Base-by-base conservation (phyloP, 2,888 invertebrate species). In the Cryptosula pallasiana region DNA sequence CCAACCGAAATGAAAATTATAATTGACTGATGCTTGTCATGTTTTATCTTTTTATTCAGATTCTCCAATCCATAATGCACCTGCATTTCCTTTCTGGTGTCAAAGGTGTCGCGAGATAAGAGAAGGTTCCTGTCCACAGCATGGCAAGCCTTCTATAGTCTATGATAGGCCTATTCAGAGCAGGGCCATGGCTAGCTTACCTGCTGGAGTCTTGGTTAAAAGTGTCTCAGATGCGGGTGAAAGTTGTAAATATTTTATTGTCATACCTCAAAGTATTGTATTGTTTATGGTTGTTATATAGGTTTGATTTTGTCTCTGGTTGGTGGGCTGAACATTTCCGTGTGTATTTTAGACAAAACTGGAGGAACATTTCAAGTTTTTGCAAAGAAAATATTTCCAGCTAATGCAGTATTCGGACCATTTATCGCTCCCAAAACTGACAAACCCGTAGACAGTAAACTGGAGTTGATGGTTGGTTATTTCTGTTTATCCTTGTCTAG, bases 381-480 rank as follows among this genome's bases (percentile, higher is more conserved):
- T 13, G 9, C 63, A 16, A 63, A 63, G 25, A 27, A 27, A 63
- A n/a, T 63, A 25, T 9, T 63, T 29, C 13, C 5, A 13, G 63
- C 63, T 2, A 63, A 63, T 63, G 25, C 63, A 13, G n/a, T 63
- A 9, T 63, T 63, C n/a, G 63, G 63, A 13, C 63, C 63, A 3
- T 63, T 63, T 34, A 32, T 25, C 32, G 63, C 63, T 32, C 9
- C 20, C 5, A 5, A 63, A 13, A n/a, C 32, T 29, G 32, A 32
- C 16, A 20, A 27, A 2, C 20, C 25, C 13, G 25, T 27, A 13
- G 27, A 3, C 25, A 27, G 34, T n/a, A n/a, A 23, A n/a, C 32
- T 63, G 20, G 32, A 9, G 32, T 34, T 63, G n/a, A 13, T 63
- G 63, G 63, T 63, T 5, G 3, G 63, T 20, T 45, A 45, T 20